These are phyloP conservation scores for Anolis carolinensis DNA, from an alignment of 2,113 vertebrate species.

Conservation along the genomic window DNA sequence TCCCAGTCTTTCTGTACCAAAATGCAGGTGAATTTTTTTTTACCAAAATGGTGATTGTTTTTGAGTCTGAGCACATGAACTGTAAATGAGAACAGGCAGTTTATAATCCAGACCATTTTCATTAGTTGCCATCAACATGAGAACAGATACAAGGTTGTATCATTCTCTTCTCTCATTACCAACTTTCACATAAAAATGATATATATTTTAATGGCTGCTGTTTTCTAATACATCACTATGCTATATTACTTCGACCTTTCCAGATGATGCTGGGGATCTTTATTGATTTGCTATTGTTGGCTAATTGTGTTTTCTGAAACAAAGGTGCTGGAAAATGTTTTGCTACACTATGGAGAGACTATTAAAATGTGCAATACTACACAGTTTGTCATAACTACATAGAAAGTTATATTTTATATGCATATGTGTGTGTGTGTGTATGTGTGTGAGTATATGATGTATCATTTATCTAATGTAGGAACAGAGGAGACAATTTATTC, in stretches of 20 bases:
- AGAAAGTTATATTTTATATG: not conserved
- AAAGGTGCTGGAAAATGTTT: not conserved
- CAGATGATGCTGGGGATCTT: not conserved
- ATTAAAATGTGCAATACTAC: not conserved
- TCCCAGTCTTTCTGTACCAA: not conserved
- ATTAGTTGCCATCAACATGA: slow-evolving; percentile 16
- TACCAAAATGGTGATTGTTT: not conserved
- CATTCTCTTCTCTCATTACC: slow-evolving; percentile 17
- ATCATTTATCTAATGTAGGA: not conserved
- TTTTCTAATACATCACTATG: not conserved
- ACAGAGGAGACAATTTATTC: not conserved
- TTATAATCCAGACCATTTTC: slow-evolving; percentile 15
- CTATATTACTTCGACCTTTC: slow-evolving; percentile 12
- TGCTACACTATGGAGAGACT: not conserved
- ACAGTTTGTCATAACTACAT: not conserved
- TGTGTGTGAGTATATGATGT: too few species aligned
- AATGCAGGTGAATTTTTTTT: not conserved
- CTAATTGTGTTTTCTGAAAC: slow-evolving; percentile 10
- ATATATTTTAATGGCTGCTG: slow-evolving; percentile 6
- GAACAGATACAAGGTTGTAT: not conserved
- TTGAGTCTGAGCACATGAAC: not conserved
- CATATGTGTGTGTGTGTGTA: too few species aligned
- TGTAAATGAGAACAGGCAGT: slow-evolving; percentile 2
- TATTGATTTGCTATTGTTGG: slow-evolving; percentile 1
- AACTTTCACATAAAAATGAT: slow-evolving; percentile 24